phyloP scores from a whole-genome alignment of 2,113 vertebrate species.

The Sylvietta virens region DNA sequence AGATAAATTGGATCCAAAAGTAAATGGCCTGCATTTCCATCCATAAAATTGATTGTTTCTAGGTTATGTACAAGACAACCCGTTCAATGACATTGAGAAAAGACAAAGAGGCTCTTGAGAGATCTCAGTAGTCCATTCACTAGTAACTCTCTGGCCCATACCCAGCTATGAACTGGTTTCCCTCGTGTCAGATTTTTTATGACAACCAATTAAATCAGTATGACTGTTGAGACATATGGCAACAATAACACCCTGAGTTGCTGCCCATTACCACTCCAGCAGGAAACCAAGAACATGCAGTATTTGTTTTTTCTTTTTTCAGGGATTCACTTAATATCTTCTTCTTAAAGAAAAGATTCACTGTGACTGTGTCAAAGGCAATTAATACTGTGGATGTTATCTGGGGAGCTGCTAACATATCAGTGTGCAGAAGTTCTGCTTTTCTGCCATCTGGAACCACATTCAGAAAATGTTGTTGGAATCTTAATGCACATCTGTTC shows the following conservation, averaged over 20 bases:
- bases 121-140: not conserved
- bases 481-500: not conserved
- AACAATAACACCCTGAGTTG: conserved; percentile 33
- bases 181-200: conserved; percentile 36
- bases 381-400: not conserved
- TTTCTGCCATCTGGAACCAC: not conserved
- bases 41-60: not conserved
- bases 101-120: conserved; percentile 11
- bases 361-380: not conserved
- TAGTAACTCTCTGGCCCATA: not conserved
- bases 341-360: not conserved
- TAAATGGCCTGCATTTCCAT: not conserved
- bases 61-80: not conserved
- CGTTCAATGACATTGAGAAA: not conserved
- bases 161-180: not conserved
- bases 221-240: conserved; percentile 32
- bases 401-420: not conserved
- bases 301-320: conserved; percentile 41
- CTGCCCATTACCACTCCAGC: conserved; percentile 32
- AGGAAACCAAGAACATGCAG: conserved; percentile 34
- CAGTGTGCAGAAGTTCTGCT: not conserved
- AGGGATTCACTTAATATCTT: not conserved
- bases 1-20: not conserved
- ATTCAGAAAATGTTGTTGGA: not conserved
- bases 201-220: conserved; percentile 43